Evolutionary conservation across 2,888 invertebrate genomes (phyloP).

Genomic region (Arctia plantaginis): DNA sequence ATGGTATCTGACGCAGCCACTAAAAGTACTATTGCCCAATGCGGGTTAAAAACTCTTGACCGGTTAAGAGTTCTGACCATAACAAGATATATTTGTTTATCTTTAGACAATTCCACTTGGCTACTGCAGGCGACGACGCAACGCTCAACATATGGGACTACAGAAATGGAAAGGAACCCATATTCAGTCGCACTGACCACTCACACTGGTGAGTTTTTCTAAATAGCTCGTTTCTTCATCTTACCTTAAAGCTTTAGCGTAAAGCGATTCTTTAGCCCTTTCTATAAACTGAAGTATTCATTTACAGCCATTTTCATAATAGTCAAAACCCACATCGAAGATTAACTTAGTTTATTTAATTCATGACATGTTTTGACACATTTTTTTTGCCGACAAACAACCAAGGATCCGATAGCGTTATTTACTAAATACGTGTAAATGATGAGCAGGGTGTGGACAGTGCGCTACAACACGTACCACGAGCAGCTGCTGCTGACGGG

Average conservation of each 20-base stretch:
- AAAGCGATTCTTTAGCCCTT: background rate
- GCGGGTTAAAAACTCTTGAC: no score
- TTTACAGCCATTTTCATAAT: no score
- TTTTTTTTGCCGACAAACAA: no score
- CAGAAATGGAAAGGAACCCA: conserved; percentile 91
- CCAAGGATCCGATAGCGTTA: background rate
- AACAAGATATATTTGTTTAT: conserved; percentile 13
- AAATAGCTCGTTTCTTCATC: background rate
- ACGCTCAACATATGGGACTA: conserved; percentile 98
- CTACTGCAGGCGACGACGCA: conserved; percentile 98
- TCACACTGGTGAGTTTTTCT: conserved; percentile 91
- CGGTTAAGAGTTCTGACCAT: no score
- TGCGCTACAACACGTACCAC: conserved; percentile 98
- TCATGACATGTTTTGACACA: no score
- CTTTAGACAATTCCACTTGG: conserved; percentile 93
- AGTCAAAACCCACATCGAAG: no score
- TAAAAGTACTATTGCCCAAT: no score
- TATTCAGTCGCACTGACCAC: conserved; percentile 93
- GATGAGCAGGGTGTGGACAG: conserved; percentile 94
- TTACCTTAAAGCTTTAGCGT: background rate
- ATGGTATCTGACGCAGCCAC: no score
- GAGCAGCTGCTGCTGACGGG: conserved; percentile 97
- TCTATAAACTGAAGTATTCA: no score
- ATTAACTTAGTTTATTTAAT: no score
- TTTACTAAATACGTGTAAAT: background rate